Base-by-base conservation (phyloP, 2,888 invertebrate genomes). In the Tenthredo notha region DNA sequence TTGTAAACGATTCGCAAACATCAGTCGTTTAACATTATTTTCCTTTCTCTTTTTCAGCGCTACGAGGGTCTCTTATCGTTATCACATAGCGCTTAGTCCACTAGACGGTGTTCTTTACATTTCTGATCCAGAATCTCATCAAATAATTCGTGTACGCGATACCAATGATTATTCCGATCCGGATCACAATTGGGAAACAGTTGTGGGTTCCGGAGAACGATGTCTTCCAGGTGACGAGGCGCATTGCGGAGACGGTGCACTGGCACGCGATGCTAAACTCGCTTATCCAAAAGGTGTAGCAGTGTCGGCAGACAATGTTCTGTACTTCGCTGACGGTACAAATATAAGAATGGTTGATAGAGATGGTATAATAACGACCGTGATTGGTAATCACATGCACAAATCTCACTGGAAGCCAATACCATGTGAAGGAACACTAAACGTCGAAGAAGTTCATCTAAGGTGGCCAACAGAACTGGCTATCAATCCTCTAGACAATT, bases 251-350 rank as follows among this genome's bases (percentile, higher is more conserved):
- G 99, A 99, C 92, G 98, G 98, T 1, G 98, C 98, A 0, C 94
- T 97, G 74, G 99, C 99, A 0, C 95, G 97, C 85, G 98, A 98
- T 91, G 99, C 99, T 0, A 98, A 98, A 92, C 95, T 99, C 9
- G 98, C 98, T 0, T 98, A 98, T 93, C 98, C 99, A 0, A 99
- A 99, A 95, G 98, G 98, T 89, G 98, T 99, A 18, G 98, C 99
- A 0, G 98, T 99, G 0, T 98, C 98, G 0, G 97, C 96, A 18
- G 98, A 98, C 90, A 98, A 98, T 87, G 96, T 98, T 0, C 94
- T 99, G 0, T 99, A 98, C 93, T 98, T 99, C 91, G 99, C 98
- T 75, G 99, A 99, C 92, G 99, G 99, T 3, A 98, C 98, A 1
- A 98, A 98, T 91, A 97, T 98, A 87, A 95, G 99, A 77, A 98